A percentile compares a stretch with the other conserved stretches of the same genome.
phyloP scores from a whole-genome alignment of 1,140 invertebrate genomes.

The Drosophila dunni region DNA sequence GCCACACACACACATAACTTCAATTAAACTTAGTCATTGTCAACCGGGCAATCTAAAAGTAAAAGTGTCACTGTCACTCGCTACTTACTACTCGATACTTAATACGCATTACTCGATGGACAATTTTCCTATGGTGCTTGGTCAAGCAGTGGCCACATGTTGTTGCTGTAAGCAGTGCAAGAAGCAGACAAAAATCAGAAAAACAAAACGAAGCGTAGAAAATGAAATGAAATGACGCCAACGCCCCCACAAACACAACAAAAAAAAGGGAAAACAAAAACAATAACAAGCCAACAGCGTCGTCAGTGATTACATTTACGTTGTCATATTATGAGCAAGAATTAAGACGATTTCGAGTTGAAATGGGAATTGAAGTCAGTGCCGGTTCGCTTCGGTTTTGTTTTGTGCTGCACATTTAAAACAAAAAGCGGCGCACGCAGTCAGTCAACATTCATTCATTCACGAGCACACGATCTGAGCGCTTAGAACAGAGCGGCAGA shows the following conservation, averaged over 20 bases:
- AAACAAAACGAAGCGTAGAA: neutral
- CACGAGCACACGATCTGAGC: constrained; percentile 67
- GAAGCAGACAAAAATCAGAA: neutral
- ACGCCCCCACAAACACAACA: constrained; percentile 30
- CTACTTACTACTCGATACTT: too few species aligned
- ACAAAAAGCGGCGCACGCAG: constrained; percentile 63
- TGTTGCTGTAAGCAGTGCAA: constrained; percentile 29
- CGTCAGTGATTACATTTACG: constrained; percentile 39
- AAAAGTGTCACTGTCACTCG: too few species aligned
- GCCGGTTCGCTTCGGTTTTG: constrained; percentile 10
- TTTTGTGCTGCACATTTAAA: constrained; percentile 55
- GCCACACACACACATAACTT: neutral
- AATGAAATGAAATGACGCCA: constrained; percentile 24
- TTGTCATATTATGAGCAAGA: constrained; percentile 45
- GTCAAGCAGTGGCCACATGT: neutral
- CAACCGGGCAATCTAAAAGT: neutral
- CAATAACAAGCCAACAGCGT: constrained; percentile 1
- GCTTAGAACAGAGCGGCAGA: constrained; percentile 68
- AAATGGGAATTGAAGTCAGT: constrained; percentile 12
- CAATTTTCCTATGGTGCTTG: constrained; percentile 48
- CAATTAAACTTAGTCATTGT: constrained; percentile 27
- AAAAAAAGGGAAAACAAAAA: neutral
- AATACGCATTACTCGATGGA: neutral
- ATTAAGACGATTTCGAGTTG: constrained; percentile 40
- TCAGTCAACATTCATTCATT: constrained; percentile 71